Evolutionary conservation across 2,113 vertebrate genomes (phyloP).

Genomic region (Ictidomys tridecemlineatus): DNA sequence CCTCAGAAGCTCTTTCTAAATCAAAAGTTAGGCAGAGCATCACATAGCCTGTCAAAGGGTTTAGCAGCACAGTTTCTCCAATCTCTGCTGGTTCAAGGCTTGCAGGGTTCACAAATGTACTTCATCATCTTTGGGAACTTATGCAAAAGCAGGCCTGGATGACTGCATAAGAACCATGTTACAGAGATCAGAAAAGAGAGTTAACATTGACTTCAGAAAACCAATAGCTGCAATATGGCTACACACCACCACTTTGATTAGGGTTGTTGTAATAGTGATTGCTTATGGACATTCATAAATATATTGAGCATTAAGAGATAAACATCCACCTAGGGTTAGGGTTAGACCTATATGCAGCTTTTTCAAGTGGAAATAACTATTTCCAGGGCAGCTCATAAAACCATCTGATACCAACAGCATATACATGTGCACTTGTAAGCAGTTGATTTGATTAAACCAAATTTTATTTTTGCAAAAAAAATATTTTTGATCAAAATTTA

Average conservation of each 20-base stretch:
- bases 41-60: neutral
- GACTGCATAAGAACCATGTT: neutral
- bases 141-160: neutral
- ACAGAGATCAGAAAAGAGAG: neutral
- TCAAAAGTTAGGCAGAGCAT: slow-evolving; percentile 4
- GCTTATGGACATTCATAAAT: neutral
- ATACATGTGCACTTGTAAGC: slow-evolving; percentile 11
- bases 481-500: slow-evolving; percentile 66
- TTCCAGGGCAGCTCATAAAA: slow-evolving; percentile 53
- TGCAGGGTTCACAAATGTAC: slow-evolving; percentile 2
- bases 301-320: neutral
- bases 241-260: neutral
- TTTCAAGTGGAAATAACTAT: slow-evolving; percentile 68
- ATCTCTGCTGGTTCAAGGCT: neutral
- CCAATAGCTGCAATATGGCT: neutral
- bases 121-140: slow-evolving; percentile 8
- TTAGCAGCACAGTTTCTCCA: neutral
- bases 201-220: slow-evolving; percentile 4
- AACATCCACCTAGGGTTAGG: neutral
- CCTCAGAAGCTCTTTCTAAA: slow-evolving; percentile 40
- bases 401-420: neutral
- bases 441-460: slow-evolving; percentile 15
- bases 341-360: neutral
- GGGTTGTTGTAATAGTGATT: neutral
- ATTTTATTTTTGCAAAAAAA: slow-evolving; percentile 67